Evolutionary conservation across 2,888 invertebrate species (phyloP).

Genomic region (Spicauda simplicius): DNA sequence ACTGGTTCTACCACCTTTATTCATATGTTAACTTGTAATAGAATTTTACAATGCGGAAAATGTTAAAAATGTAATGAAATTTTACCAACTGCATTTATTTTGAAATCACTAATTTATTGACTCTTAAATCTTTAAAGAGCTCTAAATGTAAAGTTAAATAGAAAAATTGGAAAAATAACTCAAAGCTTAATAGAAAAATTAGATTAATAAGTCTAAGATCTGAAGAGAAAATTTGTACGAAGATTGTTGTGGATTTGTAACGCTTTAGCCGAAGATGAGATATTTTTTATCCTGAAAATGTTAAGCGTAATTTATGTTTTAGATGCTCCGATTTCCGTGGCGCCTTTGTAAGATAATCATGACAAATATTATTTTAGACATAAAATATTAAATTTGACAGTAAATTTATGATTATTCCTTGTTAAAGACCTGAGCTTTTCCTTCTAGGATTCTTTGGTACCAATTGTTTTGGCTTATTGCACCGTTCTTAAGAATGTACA

Average conservation of each 20-base stretch:
- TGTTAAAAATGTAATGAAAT: no score
- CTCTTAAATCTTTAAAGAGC: background rate
- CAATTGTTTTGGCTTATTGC: no score
- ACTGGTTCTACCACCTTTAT: no score
- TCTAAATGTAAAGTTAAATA: background rate
- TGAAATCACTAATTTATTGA: background rate
- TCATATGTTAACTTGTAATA: no score
- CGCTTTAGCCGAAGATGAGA: slow-evolving; percentile 1
- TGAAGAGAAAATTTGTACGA: background rate
- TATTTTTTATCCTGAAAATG: slow-evolving; percentile 8
- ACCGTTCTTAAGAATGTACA: no score
- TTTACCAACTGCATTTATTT: no score
- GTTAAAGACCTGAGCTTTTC: no score
- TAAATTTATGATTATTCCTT: background rate
- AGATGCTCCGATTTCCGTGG: slow-evolving; percentile 9
- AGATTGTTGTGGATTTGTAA: slow-evolving; percentile 12
- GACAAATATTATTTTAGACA: background rate
- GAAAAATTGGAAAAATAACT: no score
- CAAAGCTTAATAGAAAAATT: slow-evolving; percentile 11
- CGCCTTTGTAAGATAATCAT: slow-evolving; percentile 29
- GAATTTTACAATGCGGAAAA: no score
- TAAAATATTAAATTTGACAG: background rate
- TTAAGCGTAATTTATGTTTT: slow-evolving; percentile 8
- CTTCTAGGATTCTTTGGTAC: no score
- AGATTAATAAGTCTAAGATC: background rate